A percentile compares a stretch with the other conserved stretches of the same genome.
Evolutionary conservation across 2,797 vertebrate species (phyloP).

Genomic region (Chrosomus eos): DNA sequence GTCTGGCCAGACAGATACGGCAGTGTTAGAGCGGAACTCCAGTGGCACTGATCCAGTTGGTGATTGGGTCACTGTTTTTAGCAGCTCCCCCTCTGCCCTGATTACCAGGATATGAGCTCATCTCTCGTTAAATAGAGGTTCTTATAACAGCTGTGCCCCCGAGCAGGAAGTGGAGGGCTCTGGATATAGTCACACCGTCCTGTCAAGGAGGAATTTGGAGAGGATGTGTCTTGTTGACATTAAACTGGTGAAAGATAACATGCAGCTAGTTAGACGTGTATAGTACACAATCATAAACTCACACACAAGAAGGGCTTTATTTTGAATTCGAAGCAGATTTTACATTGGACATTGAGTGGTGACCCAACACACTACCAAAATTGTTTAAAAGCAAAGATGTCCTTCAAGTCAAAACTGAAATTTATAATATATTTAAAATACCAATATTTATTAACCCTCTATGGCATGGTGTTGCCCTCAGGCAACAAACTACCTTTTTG

Average conservation of each 20-base stretch:
- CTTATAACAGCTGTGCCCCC: conserved; percentile 79
- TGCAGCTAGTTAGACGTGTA: conserved; percentile 7
- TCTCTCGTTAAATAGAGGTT: conserved; percentile 79
- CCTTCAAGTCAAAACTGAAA: not conserved
- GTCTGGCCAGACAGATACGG: conserved; percentile 7
- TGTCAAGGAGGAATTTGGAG: conserved; percentile 44
- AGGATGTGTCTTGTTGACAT: conserved; percentile 40
- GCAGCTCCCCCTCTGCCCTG: conserved; percentile 81
- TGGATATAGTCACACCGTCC: conserved; percentile 55
- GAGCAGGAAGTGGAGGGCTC: conserved; percentile 71
- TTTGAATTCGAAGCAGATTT: not conserved
- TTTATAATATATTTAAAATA: not conserved
- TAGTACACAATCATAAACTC: conserved; percentile 11
- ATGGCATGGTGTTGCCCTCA: too few species aligned
- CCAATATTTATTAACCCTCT: not conserved
- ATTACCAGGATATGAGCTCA: conserved; percentile 89
- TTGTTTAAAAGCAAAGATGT: not conserved
- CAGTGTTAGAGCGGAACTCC: conserved; percentile 41
- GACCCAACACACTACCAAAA: not conserved
- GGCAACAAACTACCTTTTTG: too few species aligned
- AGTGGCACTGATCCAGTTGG: conserved; percentile 78
- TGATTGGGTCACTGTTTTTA: conserved; percentile 83
- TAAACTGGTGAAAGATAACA: conserved; percentile 36
- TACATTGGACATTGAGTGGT: too few species aligned
- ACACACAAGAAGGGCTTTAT: conserved; percentile 4